These are phyloP conservation scores for Caenorhabditis afra DNA, from an alignment of 2,888 invertebrate genomes.

Conservation along the genomic window DNA sequence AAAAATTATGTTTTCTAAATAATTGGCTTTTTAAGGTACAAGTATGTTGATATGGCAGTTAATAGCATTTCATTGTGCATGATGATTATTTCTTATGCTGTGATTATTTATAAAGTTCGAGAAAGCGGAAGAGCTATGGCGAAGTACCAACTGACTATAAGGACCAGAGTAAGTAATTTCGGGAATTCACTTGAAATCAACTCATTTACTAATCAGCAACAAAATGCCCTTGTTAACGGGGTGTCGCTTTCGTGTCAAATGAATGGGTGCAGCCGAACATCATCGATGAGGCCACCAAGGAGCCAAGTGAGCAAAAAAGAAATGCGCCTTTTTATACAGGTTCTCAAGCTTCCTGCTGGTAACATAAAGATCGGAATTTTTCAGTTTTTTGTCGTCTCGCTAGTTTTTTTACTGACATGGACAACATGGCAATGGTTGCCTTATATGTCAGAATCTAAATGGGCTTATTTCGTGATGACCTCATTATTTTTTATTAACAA, in stretches of 20 bases:
- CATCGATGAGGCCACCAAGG: constrained; percentile 73
- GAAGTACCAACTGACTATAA: constrained; percentile 75
- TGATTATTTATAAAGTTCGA: constrained; percentile 77
- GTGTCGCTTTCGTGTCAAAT: constrained; percentile 61
- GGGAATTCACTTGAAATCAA: too few relatives aligned
- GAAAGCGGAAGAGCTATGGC: constrained; percentile 77
- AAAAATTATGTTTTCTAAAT: too few relatives aligned
- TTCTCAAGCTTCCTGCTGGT: constrained; percentile 9
- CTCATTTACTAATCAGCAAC: too few relatives aligned
- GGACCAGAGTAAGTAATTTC: constrained; percentile 64
- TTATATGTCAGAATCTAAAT: constrained; percentile 71
- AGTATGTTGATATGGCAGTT: constrained; percentile 77
- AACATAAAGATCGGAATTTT: constrained; percentile 11
- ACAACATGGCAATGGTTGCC: constrained; percentile 79
- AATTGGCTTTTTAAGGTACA: constrained; percentile 74
- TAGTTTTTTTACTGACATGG: constrained; percentile 78
- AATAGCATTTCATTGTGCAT: constrained; percentile 73
- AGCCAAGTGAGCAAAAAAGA: constrained; percentile 77
- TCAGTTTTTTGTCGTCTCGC: constrained; percentile 78
- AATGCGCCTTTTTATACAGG: constrained; percentile 77
- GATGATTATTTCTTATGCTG: constrained; percentile 78
- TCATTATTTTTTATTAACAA: constrained; percentile 79
- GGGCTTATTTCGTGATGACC: constrained; percentile 79
- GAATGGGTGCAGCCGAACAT: constrained; percentile 66
- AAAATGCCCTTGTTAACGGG: constrained; percentile 67